These are phyloP conservation scores for Conger conger DNA, from an alignment of 2,113 vertebrate species.

Conservation along the genomic window DNA sequence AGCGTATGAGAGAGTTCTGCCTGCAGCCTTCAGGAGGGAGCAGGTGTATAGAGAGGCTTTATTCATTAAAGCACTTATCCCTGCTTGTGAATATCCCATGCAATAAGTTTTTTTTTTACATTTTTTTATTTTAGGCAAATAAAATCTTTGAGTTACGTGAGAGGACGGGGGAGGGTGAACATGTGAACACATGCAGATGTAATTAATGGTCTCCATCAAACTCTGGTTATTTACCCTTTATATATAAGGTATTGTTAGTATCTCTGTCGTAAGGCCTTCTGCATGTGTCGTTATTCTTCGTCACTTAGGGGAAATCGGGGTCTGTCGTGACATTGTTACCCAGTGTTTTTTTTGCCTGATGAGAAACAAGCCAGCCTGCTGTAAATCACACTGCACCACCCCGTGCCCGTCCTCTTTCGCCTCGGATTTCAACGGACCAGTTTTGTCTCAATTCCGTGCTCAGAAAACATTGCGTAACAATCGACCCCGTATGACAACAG, in stretches of 20 bases:
- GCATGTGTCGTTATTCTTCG: too few relatives aligned
- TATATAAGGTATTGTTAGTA: neutral
- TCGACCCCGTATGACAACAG: too few relatives aligned
- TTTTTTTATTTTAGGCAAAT: neutral
- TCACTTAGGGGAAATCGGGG: too few relatives aligned
- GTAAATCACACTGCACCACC: too few relatives aligned
- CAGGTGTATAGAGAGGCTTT: neutral
- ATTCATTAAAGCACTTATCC: neutral
- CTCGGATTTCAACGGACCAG: too few relatives aligned
- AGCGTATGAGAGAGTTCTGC: neutral
- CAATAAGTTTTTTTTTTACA: neutral
- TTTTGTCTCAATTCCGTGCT: too few relatives aligned
- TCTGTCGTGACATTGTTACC: too few relatives aligned
- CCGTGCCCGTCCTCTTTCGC: too few relatives aligned
- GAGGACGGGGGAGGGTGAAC: neutral
- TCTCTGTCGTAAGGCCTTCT: too few relatives aligned
- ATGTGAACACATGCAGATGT: neutral
- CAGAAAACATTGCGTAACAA: too few relatives aligned
- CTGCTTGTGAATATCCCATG: neutral
- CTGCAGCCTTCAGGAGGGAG: neutral
- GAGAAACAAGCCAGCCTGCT: too few relatives aligned
- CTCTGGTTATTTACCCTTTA: neutral
- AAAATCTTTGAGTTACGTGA: neutral
- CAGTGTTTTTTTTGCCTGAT: too few relatives aligned
- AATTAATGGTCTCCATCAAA: neutral